Conservation (phyloP, 2,888 invertebrate species). For the Scaptomyza caliginosa region DNA sequence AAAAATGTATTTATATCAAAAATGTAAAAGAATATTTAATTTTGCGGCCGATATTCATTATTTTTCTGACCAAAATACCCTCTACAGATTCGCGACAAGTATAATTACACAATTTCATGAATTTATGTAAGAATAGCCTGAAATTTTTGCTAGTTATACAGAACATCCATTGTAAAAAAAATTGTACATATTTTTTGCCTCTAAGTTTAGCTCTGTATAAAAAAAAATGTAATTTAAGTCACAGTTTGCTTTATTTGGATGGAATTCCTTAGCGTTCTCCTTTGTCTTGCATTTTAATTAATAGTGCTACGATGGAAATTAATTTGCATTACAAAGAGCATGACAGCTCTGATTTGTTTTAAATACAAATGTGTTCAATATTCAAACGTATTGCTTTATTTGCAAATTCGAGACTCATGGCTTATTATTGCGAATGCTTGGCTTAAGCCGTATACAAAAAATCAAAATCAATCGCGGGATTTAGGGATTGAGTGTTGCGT, state of each 20-base stretch:
- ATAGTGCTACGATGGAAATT: neutral
- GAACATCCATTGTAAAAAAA: neutral
- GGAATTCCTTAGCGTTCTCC: too few species aligned
- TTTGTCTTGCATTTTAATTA: neutral
- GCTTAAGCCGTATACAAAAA: conserved; percentile 12
- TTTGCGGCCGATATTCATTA: neutral
- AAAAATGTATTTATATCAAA: neutral
- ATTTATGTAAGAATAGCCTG: neutral
- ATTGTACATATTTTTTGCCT: too few species aligned
- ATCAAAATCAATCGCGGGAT: conserved; percentile 37
- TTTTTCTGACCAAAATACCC: neutral
- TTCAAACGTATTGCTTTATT: conserved; percentile 22
- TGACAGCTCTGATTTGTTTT: neutral
- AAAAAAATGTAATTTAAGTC: too few species aligned
- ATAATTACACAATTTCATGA: neutral
- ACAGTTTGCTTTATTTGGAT: too few species aligned
- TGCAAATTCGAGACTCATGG: conserved; percentile 22
- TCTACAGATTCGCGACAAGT: neutral
- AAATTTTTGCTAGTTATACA: neutral
- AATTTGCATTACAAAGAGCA: neutral
- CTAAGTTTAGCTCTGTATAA: too few species aligned
- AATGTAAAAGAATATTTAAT: neutral
- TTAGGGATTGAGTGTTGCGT: conserved; percentile 36
- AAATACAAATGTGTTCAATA: conserved; percentile 23
- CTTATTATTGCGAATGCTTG: conserved; percentile 21